Conservation (phyloP, 2,888 invertebrate species). For the Eubasilissa splendida region DNA sequence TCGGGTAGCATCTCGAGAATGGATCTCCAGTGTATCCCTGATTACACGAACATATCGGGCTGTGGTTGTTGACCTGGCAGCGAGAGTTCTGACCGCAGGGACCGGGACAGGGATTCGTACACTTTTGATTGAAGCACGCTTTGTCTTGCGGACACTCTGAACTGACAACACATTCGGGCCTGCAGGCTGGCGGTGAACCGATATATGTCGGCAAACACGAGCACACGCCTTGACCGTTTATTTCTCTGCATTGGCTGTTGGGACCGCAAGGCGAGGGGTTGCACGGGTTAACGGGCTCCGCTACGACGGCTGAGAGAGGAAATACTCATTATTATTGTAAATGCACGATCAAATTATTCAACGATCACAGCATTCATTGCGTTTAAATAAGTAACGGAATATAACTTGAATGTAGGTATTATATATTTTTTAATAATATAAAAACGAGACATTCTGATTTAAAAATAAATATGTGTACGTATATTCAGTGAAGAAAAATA, state of each 20-base stretch:
- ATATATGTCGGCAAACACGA: slow-evolving; percentile 81
- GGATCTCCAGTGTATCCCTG: slow-evolving; percentile 78
- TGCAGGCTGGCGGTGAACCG: slow-evolving; percentile 83
- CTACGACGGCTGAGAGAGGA: slow-evolving; percentile 38
- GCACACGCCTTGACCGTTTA: slow-evolving; percentile 82
- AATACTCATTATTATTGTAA: neutral
- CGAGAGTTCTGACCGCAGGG: slow-evolving; percentile 79
- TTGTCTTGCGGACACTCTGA: slow-evolving; percentile 82
- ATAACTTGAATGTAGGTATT: no score
- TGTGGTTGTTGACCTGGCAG: slow-evolving; percentile 85
- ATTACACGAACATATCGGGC: slow-evolving; percentile 83
- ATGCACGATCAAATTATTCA: no score
- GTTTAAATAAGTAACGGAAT: no score
- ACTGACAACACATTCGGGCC: slow-evolving; percentile 85
- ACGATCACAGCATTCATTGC: no score
- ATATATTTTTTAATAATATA: no score
- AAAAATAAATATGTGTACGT: no score
- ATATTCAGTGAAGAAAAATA: no score
- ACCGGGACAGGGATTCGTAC: slow-evolving; percentile 83
- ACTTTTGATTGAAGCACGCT: slow-evolving; percentile 85
- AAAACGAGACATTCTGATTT: no score
- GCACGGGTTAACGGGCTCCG: slow-evolving; percentile 71
- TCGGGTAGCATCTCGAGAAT: slow-evolving; percentile 75
- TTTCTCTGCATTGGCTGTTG: slow-evolving; percentile 81
- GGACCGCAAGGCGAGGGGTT: slow-evolving; percentile 82